Evolutionary conservation across 37 sponge, comb jelly and placozoan genomes (phyloP).

Genomic region (Beroe ovata): DNA sequence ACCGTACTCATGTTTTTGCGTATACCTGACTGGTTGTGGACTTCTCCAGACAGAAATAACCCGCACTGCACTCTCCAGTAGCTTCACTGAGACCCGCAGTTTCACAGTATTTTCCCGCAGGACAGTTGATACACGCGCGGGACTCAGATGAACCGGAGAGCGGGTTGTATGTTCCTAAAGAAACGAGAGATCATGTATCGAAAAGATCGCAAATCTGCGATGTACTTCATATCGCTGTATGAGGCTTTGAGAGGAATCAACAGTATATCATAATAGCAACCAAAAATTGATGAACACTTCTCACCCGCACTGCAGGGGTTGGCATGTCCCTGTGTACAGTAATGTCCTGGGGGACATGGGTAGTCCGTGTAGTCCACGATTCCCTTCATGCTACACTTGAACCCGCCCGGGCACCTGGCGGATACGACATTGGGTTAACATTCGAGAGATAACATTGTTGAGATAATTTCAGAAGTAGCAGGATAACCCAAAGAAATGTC

Average conservation of each 20-base stretch:
- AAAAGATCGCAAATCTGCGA: too few species aligned
- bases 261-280: too few species aligned
- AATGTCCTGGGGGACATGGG: conserved; percentile 56
- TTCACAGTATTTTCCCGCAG: conserved; percentile 67
- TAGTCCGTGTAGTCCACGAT: conserved; percentile 42
- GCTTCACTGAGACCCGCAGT: conserved; percentile 4
- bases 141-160: neutral
- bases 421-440: too few species aligned
- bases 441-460: too few species aligned
- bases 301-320: conserved; percentile 1
- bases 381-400: conserved; percentile 48
- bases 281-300: too few species aligned
- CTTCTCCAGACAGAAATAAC: conserved; percentile 66
- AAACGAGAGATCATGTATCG: too few species aligned
- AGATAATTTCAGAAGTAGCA: too few species aligned
- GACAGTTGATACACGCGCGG: conserved; percentile 64
- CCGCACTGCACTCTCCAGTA: conserved; percentile 60
- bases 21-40: neutral
- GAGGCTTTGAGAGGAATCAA: too few species aligned
- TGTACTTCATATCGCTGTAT: too few species aligned
- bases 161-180: conserved; percentile 67
- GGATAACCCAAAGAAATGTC: too few species aligned
- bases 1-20: too few species aligned
- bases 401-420: conserved; percentile 69
- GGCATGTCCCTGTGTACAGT: conserved; percentile 54